These are phyloP conservation scores for Montipora capricornis DNA, from an alignment of 64 coral and sea anemone genomes.

Conservation along the genomic window DNA sequence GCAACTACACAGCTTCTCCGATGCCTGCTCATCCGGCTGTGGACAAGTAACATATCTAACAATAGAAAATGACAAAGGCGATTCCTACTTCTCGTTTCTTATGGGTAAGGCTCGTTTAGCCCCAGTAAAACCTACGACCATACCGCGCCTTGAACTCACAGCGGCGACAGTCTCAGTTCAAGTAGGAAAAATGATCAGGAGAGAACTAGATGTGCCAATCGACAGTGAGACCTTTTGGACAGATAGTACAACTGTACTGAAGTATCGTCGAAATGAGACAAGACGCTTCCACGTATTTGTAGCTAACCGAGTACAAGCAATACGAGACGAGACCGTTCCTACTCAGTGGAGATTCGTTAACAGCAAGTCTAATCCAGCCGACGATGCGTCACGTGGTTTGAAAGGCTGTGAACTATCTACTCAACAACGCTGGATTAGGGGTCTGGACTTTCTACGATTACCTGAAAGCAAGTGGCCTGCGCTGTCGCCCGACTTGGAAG, in stretches of 20 bases:
- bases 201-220: conserved; percentile 24
- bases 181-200: background rate
- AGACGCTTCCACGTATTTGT: conserved; percentile 43
- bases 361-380: too few relatives aligned
- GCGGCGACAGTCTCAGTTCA: conserved; percentile 10
- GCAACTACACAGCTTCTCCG: conserved; percentile 74
- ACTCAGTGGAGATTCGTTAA: conserved; percentile 24
- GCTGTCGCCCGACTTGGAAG: background rate
- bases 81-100: conserved; percentile 43
- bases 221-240: conserved; percentile 55
- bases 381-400: conserved; percentile 27
- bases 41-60: conserved; percentile 65
- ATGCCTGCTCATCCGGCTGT: conserved; percentile 47
- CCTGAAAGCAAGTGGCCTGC: conserved; percentile 9
- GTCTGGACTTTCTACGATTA: conserved; percentile 14
- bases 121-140: conserved; percentile 39
- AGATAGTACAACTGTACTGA: conserved; percentile 53
- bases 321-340: conserved; percentile 10
- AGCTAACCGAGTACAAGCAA: conserved; percentile 28
- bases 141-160: conserved; percentile 56
- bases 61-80: conserved; percentile 10
- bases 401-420: background rate
- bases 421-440: conserved; percentile 41
- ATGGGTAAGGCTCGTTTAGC: conserved; percentile 51
- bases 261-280: conserved; percentile 46